Conservation (phyloP, 2,888 invertebrate genomes). For the Lissonota sp. region DNA sequence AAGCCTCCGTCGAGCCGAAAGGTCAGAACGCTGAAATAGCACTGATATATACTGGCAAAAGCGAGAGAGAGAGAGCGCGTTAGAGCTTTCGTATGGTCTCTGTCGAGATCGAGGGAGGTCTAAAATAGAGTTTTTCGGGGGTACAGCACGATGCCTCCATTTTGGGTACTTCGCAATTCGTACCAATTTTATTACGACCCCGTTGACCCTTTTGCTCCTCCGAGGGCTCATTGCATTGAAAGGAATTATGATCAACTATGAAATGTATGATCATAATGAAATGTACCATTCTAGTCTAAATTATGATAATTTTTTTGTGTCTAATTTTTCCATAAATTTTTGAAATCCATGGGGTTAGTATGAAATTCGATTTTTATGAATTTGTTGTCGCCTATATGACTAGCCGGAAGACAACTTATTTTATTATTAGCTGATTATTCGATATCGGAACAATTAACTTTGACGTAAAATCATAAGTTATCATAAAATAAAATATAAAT, state of each 20-base stretch:
- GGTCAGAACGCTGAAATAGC: conserved; percentile 54
- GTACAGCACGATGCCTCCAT: neutral
- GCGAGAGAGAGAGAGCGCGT: neutral
- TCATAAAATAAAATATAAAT: conserved; percentile 53
- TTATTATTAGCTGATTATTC: too few species aligned
- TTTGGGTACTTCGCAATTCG: conserved; percentile 8
- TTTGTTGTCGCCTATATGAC: too few species aligned
- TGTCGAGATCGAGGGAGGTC: conserved; percentile 23
- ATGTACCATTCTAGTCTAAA: too few species aligned
- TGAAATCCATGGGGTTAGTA: too few species aligned
- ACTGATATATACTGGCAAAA: conserved; percentile 21
- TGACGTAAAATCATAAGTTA: too few species aligned
- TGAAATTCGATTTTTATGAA: too few species aligned
- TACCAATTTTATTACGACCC: conserved; percentile 21
- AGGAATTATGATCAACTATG: too few species aligned
- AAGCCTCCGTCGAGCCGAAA: conserved; percentile 28
- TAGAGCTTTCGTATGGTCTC: conserved; percentile 15
- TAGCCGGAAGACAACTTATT: too few species aligned
- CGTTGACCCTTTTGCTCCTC: conserved; percentile 10
- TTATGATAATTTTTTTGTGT: too few species aligned
- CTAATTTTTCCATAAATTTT: too few species aligned
- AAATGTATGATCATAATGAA: too few species aligned
- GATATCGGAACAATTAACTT: too few species aligned
- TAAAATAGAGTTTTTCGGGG: conserved; percentile 45
- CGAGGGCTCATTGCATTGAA: neutral